Percentiles rank a stretch among this genome's conserved stretches.
These are phyloP conservation scores for Poeciliopsis prolifica DNA, from an alignment of 2,113 vertebrate genomes.

Conservation along the genomic window DNA sequence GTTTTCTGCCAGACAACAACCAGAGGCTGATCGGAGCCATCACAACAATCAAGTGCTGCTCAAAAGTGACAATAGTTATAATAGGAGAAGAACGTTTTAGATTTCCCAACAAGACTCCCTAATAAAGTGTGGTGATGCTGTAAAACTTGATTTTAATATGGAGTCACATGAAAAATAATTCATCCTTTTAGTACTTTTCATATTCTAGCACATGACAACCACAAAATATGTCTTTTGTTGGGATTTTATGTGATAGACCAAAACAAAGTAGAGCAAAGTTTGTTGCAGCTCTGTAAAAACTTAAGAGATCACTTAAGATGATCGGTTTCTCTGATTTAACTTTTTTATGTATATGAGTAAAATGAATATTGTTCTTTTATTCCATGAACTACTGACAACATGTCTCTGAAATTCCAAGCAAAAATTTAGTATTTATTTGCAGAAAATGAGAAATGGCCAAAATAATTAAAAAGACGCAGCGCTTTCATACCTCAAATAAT, in stretches of 20 bases:
- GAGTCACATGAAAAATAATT: too few relatives aligned
- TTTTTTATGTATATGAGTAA: too few relatives aligned
- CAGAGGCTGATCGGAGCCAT: conserved; percentile 57
- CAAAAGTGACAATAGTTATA: not conserved
- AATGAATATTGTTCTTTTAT: too few relatives aligned
- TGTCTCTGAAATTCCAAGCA: too few relatives aligned
- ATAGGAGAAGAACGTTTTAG: not conserved
- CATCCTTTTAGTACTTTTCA: not conserved
- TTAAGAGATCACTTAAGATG: too few relatives aligned
- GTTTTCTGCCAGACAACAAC: conserved; percentile 61
- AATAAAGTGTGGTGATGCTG: not conserved
- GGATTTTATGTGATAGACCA: not conserved
- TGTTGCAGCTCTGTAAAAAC: too few relatives aligned
- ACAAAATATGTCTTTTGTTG: not conserved
- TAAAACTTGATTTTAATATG: not conserved
- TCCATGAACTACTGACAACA: too few relatives aligned
- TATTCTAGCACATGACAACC: not conserved
- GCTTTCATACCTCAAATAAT: too few relatives aligned
- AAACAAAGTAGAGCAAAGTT: not conserved
- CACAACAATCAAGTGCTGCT: conserved; percentile 24
- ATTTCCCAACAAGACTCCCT: not conserved
- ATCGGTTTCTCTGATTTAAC: too few relatives aligned
- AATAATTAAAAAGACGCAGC: too few relatives aligned
- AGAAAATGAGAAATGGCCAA: too few relatives aligned
- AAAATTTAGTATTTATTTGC: too few relatives aligned